These are phyloP conservation scores for Philereme vetulata DNA, from an alignment of 2,888 invertebrate genomes.

Conservation along the genomic window DNA sequence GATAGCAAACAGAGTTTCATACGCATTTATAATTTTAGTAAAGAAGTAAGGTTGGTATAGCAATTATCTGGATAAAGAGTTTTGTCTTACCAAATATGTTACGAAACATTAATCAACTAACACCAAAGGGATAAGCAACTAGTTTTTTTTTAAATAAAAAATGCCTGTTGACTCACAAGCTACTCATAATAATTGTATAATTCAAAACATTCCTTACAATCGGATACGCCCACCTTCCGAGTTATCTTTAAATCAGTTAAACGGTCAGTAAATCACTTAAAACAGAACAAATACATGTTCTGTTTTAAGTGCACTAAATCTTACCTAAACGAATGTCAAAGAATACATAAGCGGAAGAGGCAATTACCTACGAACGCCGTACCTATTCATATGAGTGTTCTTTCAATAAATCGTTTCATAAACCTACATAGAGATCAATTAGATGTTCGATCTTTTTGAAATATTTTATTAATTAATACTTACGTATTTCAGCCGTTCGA, in stretches of 20 bases:
- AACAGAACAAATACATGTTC: too few species aligned
- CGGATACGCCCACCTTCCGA: slow-evolving; percentile 48
- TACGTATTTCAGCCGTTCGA: too few species aligned
- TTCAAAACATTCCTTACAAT: slow-evolving; percentile 40
- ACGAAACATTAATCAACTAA: not conserved
- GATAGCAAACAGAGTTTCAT: too few species aligned
- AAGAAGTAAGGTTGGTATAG: too few species aligned
- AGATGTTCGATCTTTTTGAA: too few species aligned
- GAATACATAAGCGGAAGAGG: slow-evolving; percentile 45
- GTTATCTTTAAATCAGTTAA: slow-evolving; percentile 34
- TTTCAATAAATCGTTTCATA: too few species aligned
- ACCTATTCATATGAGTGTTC: too few species aligned
- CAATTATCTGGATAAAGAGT: too few species aligned
- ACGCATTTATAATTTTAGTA: too few species aligned
- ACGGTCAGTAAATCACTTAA: slow-evolving; percentile 32
- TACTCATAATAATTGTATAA: slow-evolving; percentile 24
- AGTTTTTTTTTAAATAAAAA: not conserved
- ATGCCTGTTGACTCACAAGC: slow-evolving; percentile 18
- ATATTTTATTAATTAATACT: too few species aligned
- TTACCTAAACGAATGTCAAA: slow-evolving; percentile 53
- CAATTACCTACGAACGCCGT: slow-evolving; percentile 20
- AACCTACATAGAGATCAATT: too few species aligned
- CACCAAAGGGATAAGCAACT: not conserved
- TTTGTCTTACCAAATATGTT: too few species aligned
- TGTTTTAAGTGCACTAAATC: slow-evolving; percentile 59